These are phyloP conservation scores for Amaurobius ferox DNA, from an alignment of 2,888 invertebrate genomes.

Conservation along the genomic window DNA sequence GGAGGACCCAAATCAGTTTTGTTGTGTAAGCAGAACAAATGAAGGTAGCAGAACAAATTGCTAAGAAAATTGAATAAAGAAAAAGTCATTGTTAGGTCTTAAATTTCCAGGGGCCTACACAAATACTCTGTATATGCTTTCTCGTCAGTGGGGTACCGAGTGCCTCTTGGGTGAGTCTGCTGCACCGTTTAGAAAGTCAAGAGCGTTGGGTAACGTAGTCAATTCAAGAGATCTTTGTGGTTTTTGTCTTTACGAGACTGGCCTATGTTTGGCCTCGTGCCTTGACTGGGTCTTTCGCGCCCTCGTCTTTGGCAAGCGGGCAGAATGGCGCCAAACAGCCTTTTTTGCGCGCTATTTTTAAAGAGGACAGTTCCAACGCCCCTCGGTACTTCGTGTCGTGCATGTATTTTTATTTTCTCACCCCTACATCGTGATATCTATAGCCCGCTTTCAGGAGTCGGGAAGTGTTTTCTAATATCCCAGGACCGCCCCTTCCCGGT, in stretches of 20 bases:
- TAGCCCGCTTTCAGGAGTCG: constrained; percentile 33
- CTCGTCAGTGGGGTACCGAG: too few relatives aligned
- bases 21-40: too few relatives aligned
- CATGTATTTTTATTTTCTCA: constrained; percentile 61
- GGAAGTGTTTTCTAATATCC: neutral
- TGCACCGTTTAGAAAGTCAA: neutral
- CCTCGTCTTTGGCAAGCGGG: constrained; percentile 50
- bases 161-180: neutral
- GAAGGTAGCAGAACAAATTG: too few relatives aligned
- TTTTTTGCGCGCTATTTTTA: constrained; percentile 67
- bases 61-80: too few relatives aligned
- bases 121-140: too few relatives aligned
- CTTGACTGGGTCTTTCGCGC: constrained; percentile 39
- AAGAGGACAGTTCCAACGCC: constrained; percentile 64
- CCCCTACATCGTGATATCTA: constrained; percentile 47
- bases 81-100: too few relatives aligned
- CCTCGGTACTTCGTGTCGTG: constrained; percentile 23
- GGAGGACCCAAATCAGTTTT: too few relatives aligned
- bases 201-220: constrained; percentile 1
- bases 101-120: too few relatives aligned
- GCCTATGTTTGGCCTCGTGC: constrained; percentile 10
- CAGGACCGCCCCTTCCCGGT: too few relatives aligned
- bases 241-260: neutral
- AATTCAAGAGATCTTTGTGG: constrained; percentile 39
- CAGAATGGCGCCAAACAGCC: constrained; percentile 54